These are phyloP conservation scores for Chloromyia formosa DNA, from an alignment of 2,888 invertebrate genomes.

Conservation along the genomic window DNA sequence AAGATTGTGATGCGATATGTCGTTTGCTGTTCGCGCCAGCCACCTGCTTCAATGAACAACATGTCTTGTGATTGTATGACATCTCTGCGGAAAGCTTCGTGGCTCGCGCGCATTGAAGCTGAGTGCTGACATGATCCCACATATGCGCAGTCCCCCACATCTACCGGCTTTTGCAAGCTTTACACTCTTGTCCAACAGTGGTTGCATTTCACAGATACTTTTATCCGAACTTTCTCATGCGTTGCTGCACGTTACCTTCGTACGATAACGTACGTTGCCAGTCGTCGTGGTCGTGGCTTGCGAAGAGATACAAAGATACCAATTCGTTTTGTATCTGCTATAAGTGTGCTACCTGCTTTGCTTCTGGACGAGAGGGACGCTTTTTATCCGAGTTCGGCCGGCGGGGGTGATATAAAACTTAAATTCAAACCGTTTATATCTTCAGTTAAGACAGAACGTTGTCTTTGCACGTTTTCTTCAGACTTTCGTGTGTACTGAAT, in stretches of 20 bases:
- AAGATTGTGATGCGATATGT: background rate
- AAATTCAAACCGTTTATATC: constrained; percentile 34
- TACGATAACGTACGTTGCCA: background rate
- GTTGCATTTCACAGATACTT: constrained; percentile 33
- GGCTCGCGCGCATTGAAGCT: background rate
- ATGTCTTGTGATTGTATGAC: background rate
- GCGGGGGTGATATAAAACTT: constrained; percentile 41
- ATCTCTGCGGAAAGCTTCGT: background rate
- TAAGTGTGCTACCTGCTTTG: constrained; percentile 8
- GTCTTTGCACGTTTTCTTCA: constrained; percentile 22
- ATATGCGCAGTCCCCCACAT: constrained; percentile 31
- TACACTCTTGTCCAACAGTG: background rate
- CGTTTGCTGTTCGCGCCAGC: background rate
- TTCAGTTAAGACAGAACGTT: constrained; percentile 35
- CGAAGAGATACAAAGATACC: background rate
- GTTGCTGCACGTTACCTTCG: background rate
- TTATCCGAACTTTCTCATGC: constrained; percentile 31
- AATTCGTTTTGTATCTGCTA: constrained; percentile 1
- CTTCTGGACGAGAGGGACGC: background rate
- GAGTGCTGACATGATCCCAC: background rate
- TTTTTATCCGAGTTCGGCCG: constrained; percentile 29
- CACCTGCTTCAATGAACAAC: background rate
- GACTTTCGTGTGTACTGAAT: background rate
- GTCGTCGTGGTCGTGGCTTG: too few species aligned
- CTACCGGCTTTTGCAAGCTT: constrained; percentile 28